These are phyloP conservation scores for Charina bottae DNA, from an alignment of 2,113 vertebrate species.

Conservation along the genomic window DNA sequence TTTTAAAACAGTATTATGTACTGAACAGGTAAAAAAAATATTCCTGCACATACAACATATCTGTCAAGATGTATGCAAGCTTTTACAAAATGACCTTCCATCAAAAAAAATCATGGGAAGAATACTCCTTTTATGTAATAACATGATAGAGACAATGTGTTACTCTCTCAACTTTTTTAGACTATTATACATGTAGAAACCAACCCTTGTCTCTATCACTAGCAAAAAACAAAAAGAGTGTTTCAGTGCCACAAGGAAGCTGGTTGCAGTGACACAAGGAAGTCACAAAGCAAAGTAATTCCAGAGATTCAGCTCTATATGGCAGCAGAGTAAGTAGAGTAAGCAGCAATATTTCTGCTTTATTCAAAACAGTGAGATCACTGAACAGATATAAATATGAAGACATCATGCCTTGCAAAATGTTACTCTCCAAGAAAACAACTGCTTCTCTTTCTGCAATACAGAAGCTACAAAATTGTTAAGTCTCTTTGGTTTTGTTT, in stretches of 20 bases:
- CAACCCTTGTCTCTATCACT: background rate
- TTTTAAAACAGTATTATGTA: background rate
- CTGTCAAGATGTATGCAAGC: conserved; percentile 5
- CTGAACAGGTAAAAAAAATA: conserved; percentile 18
- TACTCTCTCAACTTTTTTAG: background rate
- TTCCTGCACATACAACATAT: background rate
- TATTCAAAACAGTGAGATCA: background rate
- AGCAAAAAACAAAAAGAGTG: background rate
- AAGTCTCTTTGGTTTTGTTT: background rate
- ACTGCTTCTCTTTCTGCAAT: background rate
- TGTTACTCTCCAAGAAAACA: background rate
- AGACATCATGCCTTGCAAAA: background rate
- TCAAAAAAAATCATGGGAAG: background rate
- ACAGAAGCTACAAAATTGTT: background rate
- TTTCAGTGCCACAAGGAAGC: background rate
- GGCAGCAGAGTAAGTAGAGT: background rate
- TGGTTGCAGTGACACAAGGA: background rate
- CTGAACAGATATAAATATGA: background rate
- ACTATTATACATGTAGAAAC: background rate
- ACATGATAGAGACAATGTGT: background rate
- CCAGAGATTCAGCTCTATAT: background rate
- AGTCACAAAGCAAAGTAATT: background rate
- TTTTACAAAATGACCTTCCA: background rate
- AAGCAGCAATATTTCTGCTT: background rate
- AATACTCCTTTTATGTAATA: background rate